Percentiles rank a stretch among this genome's conserved stretches.
phyloP scores from a whole-genome alignment of 2,113 vertebrate genomes.

The Cnemophilus loriae region DNA sequence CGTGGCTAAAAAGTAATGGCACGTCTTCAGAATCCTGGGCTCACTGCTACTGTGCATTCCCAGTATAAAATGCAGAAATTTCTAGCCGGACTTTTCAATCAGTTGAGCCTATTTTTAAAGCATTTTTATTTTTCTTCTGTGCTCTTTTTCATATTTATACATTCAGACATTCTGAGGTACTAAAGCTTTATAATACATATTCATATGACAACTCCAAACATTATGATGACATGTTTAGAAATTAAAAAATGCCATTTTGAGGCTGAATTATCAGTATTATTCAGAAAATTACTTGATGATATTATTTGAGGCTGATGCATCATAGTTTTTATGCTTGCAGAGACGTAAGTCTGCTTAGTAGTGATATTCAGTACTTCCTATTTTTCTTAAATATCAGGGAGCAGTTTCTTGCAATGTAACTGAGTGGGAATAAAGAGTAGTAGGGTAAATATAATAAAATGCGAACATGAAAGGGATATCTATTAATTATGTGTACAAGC shows the following conservation, averaged over 20 bases:
- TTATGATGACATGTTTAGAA: constrained; percentile 1
- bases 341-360: neutral
- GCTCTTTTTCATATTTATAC: neutral
- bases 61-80: neutral
- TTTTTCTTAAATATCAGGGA: neutral
- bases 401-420: neutral
- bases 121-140: neutral
- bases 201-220: neutral
- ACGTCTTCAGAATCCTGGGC: neutral
- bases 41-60: neutral
- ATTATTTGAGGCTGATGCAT: neutral
- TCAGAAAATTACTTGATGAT: neutral
- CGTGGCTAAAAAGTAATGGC: neutral
- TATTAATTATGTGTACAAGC: neutral
- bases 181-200: neutral
- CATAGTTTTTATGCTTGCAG: neutral
- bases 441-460: neutral
- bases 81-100: neutral
- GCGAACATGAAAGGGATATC: neutral
- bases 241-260: neutral
- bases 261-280: neutral
- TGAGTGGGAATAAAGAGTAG: neutral
- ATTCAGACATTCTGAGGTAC: neutral
- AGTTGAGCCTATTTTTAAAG: neutral
- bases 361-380: neutral